Conservation (phyloP, 2,797 vertebrate species). For the Molossus molossus region DNA sequence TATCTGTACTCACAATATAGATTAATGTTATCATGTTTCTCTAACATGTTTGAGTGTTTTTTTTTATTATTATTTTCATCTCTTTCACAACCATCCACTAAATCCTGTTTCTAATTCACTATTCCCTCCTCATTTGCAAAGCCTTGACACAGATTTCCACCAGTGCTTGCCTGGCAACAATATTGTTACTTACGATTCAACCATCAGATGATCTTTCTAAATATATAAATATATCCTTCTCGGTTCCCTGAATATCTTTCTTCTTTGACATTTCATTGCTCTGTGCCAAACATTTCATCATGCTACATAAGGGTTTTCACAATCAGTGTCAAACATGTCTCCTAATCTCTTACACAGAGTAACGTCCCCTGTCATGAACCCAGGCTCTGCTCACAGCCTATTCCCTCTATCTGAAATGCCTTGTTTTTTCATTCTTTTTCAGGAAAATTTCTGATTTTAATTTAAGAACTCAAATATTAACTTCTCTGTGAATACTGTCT, state of each 20-base stretch:
- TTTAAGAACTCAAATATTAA: conserved; percentile 46
- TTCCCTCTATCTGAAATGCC: neutral
- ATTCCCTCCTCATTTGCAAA: neutral
- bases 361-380: neutral
- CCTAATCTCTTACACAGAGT: neutral
- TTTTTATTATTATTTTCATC: neutral
- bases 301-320: neutral
- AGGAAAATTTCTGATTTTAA: conserved; percentile 25
- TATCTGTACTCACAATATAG: neutral
- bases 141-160: neutral
- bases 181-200: neutral
- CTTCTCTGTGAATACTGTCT: neutral
- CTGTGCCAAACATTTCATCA: neutral
- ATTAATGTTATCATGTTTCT: neutral
- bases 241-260: neutral
- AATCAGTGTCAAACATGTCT: neutral
- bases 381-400: neutral
- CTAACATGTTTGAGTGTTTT: neutral
- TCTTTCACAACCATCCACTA: neutral
- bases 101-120: neutral
- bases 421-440: neutral
- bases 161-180: neutral
- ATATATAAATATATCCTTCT: neutral
- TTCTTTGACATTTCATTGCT: neutral
- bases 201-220: neutral